A percentile compares a stretch with the other conserved stretches of the same genome.
These are phyloP conservation scores for Patagioenas fasciata DNA, from an alignment of 2,113 vertebrate genomes.

Conservation along the genomic window DNA sequence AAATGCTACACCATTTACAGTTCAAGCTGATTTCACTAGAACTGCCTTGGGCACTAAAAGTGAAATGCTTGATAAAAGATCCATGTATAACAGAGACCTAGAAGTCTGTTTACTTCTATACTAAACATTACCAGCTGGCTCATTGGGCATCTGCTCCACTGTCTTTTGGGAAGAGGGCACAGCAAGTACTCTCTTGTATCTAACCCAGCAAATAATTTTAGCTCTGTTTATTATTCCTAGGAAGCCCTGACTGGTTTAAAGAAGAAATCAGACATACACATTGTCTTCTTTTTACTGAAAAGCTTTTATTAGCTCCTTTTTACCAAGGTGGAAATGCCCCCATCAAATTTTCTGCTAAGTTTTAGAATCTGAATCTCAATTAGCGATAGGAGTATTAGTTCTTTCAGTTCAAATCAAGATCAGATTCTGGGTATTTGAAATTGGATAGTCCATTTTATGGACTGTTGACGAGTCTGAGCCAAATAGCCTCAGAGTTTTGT, in stretches of 20 bases:
- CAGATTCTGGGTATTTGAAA: not conserved
- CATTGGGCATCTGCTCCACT: not conserved
- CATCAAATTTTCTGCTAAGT: not conserved
- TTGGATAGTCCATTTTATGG: not conserved
- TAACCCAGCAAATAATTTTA: constrained; percentile 23
- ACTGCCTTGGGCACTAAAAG: not conserved
- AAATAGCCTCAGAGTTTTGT: not conserved
- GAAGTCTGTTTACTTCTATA: constrained; percentile 38
- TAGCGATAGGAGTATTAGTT: not conserved
- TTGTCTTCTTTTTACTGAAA: not conserved
- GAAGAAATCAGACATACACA: not conserved
- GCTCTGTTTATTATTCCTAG: constrained; percentile 8
- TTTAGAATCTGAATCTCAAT: not conserved
- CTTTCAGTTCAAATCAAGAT: not conserved
- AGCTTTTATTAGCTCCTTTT: not conserved
- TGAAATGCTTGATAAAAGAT: not conserved
- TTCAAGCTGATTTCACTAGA: constrained; percentile 16
- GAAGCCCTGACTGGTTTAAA: constrained; percentile 5
- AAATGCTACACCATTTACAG: not conserved
- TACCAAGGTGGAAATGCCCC: not conserved
- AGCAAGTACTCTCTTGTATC: not conserved
- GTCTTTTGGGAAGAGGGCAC: constrained; percentile 23
- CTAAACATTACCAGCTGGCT: constrained; percentile 49
- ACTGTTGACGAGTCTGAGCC: not conserved
- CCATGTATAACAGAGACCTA: constrained; percentile 30